Conservation (phyloP, 1,140 invertebrate species). For the Drosophila pseudoobscura region DNA sequence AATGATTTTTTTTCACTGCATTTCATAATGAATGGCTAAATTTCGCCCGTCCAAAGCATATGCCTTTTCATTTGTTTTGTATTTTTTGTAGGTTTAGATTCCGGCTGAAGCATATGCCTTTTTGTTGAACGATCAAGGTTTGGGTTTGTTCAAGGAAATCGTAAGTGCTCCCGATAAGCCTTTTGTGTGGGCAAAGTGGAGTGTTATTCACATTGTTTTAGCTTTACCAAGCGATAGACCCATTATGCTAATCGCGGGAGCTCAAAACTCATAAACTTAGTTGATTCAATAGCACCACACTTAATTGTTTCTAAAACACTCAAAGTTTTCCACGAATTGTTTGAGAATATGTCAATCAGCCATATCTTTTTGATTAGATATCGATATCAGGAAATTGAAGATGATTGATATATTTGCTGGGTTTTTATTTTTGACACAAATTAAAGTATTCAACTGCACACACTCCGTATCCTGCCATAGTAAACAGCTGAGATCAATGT, state of each 20-base stretch:
- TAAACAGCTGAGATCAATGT: neutral
- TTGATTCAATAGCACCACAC: conserved; percentile 7
- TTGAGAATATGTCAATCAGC: conserved; percentile 33
- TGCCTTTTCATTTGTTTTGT: conserved; percentile 3
- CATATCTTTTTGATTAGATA: conserved; percentile 74
- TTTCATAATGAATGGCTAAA: conserved; percentile 28
- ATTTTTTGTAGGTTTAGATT: conserved; percentile 23
- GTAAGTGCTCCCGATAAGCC: conserved; percentile 19
- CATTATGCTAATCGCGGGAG: neutral
- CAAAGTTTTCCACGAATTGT: conserved; percentile 40
- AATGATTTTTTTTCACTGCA: conserved; percentile 27
- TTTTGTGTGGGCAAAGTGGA: conserved; percentile 21
- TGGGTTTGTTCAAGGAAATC: conserved; percentile 25
- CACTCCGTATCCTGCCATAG: no score
- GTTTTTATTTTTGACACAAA: conserved; percentile 47
- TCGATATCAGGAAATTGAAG: conserved; percentile 55
- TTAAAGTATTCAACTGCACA: conserved; percentile 20
- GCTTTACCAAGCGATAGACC: neutral
- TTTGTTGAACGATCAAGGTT: conserved; percentile 18
- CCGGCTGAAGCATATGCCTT: conserved; percentile 14
- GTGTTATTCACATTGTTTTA: conserved; percentile 6
- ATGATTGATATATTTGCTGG: conserved; percentile 63
- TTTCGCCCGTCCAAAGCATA: conserved; percentile 23
- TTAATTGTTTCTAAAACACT: conserved; percentile 14
- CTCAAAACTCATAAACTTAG: neutral